Base-by-base conservation (phyloP, 2,113 vertebrate species). In the Gila orcuttii region DNA sequence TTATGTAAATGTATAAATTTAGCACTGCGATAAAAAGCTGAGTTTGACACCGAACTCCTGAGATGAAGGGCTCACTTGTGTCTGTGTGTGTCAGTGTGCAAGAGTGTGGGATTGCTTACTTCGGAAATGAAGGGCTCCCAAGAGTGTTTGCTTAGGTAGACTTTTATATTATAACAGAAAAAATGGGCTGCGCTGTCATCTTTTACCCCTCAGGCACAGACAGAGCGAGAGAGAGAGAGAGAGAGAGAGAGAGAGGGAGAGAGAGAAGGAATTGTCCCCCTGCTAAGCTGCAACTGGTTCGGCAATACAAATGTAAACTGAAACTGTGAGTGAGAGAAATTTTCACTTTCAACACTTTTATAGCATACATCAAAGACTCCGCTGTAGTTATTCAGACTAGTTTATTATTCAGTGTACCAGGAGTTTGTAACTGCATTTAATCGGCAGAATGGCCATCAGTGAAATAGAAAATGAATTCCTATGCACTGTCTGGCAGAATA, bases 281-380 rank as follows among this genome's bases (percentile, higher is more conserved):
- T 59, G 66, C 66, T 83, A 73, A 73, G 68, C 81, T 73, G 28
- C 62, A 82, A 47, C 79, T 82, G 81, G 68, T 59, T 83, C 81
- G 33, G 81, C 68, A 73, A 71, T 73, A 83, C 79, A 83, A 83
- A 83, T 83, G 81, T 73, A 83, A 71, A 83, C 66, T 83, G 50
- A 59, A 89, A 71, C 23, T 47, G 33, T 62, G 69, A 83, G 71
- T 33, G 39, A 75, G 23, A 57, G 74, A 87, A 62, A 89, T 82
- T 86, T 86, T 82, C 39, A 45, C 36, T 80, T 84, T 82, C 68
- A 84, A 69, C 68, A 71, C 77, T 81, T 86, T 73, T 85, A 83
- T 55, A 89, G 45, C 23, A 64, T 17, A 87, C 86, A 87, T 87
- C 86, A 89, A 87, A 89, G 74, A 66, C n/a, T 28, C 60, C n/a